phyloP scores from a whole-genome alignment of 2,888 invertebrate species.

The Drosophila borealis region DNA sequence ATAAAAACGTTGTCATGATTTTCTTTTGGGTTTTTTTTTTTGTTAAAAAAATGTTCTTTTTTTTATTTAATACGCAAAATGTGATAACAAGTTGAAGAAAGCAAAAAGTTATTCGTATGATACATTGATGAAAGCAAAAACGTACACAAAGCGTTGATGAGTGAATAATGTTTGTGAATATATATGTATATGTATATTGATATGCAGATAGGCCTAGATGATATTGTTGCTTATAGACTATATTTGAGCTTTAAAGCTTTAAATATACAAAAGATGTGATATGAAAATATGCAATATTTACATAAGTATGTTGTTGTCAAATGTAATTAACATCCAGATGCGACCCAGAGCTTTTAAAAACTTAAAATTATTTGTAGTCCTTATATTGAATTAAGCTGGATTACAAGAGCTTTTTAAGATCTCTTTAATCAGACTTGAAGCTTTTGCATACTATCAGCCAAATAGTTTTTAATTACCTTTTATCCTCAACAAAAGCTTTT shows the following conservation, averaged over 20 bases:
- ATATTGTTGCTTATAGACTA: slow-evolving; percentile 48
- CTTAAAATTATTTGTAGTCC: slow-evolving; percentile 38
- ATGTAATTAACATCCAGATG: slow-evolving; percentile 35
- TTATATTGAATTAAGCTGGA: slow-evolving; percentile 1
- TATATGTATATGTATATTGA: slow-evolving; percentile 11
- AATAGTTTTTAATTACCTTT: no score
- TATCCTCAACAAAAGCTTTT: not conserved
- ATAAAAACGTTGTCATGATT: slow-evolving; percentile 65
- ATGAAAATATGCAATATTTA: slow-evolving; percentile 60
- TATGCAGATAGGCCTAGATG: slow-evolving; percentile 16
- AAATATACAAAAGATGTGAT: slow-evolving; percentile 39
- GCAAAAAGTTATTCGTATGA: slow-evolving; percentile 63
- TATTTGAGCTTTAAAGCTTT: slow-evolving; percentile 40
- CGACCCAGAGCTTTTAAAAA: slow-evolving; percentile 23
- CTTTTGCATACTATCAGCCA: not conserved
- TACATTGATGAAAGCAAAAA: slow-evolving; percentile 75
- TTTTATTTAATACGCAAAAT: slow-evolving; percentile 63
- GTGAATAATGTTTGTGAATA: slow-evolving; percentile 45
- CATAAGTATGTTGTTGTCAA: slow-evolving; percentile 44
- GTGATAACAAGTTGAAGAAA: slow-evolving; percentile 66
- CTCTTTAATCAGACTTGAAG: not conserved
- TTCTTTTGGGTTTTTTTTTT: slow-evolving; percentile 35
- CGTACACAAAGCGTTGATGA: slow-evolving; percentile 79
- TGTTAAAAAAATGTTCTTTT: slow-evolving; percentile 53
- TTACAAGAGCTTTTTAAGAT: not conserved